Base-by-base conservation (phyloP, 2,113 vertebrate species). In the Burhinus oedicnemus region DNA sequence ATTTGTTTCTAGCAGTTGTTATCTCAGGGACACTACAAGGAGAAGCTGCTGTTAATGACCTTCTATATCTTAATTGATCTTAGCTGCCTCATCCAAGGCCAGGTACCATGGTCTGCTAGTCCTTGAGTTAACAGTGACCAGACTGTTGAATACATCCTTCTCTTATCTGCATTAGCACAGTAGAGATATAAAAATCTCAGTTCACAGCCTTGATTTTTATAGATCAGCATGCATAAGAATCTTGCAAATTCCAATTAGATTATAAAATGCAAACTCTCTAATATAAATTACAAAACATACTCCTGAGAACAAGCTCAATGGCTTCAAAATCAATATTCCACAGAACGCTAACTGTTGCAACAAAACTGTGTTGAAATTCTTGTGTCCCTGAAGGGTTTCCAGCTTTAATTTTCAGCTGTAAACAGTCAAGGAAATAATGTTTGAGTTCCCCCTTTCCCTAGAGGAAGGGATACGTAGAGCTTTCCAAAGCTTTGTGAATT, bases 401-500 rank as follows among this genome's bases (percentile, higher is more conserved):
- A 90, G 91, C 66, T 88, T 90, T 88, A 72, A 80, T 66, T 95
- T 94, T 69, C 86, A 82, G 62, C 82, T 80, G 87, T 90, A 83
- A 97, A 93, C 49, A 65, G 60, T 78, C 72, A 86, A 40, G 72
- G 38, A 76, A 87, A 72, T 69, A 32, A 65, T 10, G 62, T 79
- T 83, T 1, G 0, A 92, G 69, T 89, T 95, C 40, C 36, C 72
- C 44, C 16, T 91, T 79, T 87, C 89, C 90, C 93, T 51, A 66
- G 93, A 89, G 91, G 65, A 89, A 72, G 36, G 26, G 82, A 72
- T 89, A 76, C 0, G 0, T 9, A 94, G 25, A 89, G 36, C 51
- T 95, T 89, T 95, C 96, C 87, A 92, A 92, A 94, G 57, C 57
- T 84, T 36, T 69, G 52, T 81, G 55, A 92, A 95, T 95, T 96